Base-by-base conservation (phyloP, 1,140 invertebrate genomes). In the Drosophila orosa region DNA sequence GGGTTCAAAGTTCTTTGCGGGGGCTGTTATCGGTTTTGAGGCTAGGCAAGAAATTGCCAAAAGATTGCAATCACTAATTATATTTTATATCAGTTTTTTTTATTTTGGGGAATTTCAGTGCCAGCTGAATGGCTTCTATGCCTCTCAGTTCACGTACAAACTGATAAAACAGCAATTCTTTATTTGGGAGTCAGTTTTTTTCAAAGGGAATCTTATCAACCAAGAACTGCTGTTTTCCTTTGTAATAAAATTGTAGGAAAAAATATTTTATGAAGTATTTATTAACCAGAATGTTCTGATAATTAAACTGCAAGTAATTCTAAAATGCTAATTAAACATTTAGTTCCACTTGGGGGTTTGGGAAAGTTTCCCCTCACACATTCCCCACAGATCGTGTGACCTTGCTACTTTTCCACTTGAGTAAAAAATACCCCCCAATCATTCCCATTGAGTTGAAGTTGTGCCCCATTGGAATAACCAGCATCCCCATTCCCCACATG, bases 1-100 rank as follows among this genome's bases (percentile, higher is more conserved):
- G 48, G 60, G 78, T 29, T 40, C 48, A 65, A 78, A 67, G 65
- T 48, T 71, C 66, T 27, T 33, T 19, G 25, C 24, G 39, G 39
- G 12, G 39, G 8, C 31, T n/a, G 40, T 59, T 72, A 69, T 71
- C 33, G 48, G 27, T 1, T 3, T 17, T 47, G 25, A 42, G 42
- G 12, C 10, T 24, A 40, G 50, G 12, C 17, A 3, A 31, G 19
- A 1, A 22, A 58, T 8, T 29, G 40, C 17, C 19, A 13, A 13
- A 9, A 60, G 55, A 25, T 59, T 60, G 19, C 35, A 40, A 60
- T 60, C 60, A 24, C 25, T 27, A 40, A 60, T 60, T 55, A 24
- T 19, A 9, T 5, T 13, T 24, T 17, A 24, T 59, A 39, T 59
- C 15, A 44, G n/a, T 33, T 17, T 8, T 17, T 19, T n/a, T 40